Conservation (phyloP, 2,797 vertebrate genomes). For the Semaprochilodus insignis region DNA sequence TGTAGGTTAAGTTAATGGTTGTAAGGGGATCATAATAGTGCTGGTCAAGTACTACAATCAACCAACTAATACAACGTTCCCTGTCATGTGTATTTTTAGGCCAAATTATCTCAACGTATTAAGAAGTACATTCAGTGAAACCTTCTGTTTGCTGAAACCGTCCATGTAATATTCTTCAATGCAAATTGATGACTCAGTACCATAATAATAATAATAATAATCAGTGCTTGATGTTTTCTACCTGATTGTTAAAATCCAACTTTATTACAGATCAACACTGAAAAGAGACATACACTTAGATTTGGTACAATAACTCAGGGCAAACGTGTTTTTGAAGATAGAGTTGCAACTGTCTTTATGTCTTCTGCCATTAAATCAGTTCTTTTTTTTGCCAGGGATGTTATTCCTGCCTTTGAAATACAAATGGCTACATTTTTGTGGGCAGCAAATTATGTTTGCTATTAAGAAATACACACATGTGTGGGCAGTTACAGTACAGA, state of each 20-base stretch:
- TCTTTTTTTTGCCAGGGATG: not conserved
- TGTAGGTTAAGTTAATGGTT: not conserved
- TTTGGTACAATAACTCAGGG: no score
- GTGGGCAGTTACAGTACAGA: constrained; percentile 40
- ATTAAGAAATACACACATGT: constrained; percentile 39
- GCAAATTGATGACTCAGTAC: no score
- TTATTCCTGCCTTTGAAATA: constrained; percentile 24
- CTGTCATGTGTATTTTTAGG: not conserved
- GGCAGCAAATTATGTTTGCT: constrained; percentile 32
- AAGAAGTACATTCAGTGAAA: not conserved
- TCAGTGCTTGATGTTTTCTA: not conserved
- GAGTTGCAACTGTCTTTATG: not conserved
- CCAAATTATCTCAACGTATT: not conserved
- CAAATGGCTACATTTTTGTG: constrained; percentile 29
- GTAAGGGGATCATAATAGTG: not conserved
- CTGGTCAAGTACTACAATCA: not conserved
- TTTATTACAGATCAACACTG: not conserved
- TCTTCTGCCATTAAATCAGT: not conserved
- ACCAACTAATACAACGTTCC: not conserved
- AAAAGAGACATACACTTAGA: not conserved
- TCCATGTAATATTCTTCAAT: no score
- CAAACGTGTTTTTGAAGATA: not conserved
- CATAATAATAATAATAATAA: not conserved
- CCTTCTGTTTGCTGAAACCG: no score
- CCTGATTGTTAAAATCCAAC: not conserved